Evolutionary conservation across 2,797 vertebrate species (phyloP).

Genomic region (Acipenser ruthenus): DNA sequence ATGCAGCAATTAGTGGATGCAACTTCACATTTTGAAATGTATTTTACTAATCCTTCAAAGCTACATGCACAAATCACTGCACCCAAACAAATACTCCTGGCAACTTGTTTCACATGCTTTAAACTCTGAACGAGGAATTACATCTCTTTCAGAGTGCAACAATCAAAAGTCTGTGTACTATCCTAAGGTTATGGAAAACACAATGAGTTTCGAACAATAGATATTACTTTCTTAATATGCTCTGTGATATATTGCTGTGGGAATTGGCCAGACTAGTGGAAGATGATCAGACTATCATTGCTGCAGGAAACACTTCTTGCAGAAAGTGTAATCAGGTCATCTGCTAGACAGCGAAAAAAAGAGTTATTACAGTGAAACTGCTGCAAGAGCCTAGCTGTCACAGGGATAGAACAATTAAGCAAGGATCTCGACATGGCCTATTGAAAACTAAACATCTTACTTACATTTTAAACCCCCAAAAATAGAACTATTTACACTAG

Average conservation of each 20-base stretch:
- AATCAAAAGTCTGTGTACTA: conserved; percentile 18
- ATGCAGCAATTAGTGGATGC: no score
- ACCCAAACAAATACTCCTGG: no score
- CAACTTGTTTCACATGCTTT: background rate
- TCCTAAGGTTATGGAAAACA: conserved; percentile 21
- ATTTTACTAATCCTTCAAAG: no score
- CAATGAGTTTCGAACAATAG: conserved; percentile 13
- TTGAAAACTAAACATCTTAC: no score
- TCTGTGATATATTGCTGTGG: conserved; percentile 24
- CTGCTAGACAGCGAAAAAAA: conserved; percentile 12
- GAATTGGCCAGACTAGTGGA: conserved; percentile 18
- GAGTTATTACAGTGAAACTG: conserved; percentile 7
- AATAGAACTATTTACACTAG: no score
- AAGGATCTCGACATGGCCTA: no score
- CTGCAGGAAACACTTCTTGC: conserved; percentile 15
- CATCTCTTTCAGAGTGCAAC: conserved; percentile 3
- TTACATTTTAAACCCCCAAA: no score
- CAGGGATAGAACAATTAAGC: background rate
- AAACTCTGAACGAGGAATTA: conserved; percentile 4
- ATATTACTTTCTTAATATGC: conserved; percentile 16
- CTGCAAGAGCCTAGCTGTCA: background rate
- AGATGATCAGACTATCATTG: conserved; percentile 2
- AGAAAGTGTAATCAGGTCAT: conserved; percentile 19
- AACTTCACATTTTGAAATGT: no score
- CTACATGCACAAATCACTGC: no score